Evolutionary conservation across 2,888 invertebrate species (phyloP).

Genomic region (Lasioglossum villosulum): DNA sequence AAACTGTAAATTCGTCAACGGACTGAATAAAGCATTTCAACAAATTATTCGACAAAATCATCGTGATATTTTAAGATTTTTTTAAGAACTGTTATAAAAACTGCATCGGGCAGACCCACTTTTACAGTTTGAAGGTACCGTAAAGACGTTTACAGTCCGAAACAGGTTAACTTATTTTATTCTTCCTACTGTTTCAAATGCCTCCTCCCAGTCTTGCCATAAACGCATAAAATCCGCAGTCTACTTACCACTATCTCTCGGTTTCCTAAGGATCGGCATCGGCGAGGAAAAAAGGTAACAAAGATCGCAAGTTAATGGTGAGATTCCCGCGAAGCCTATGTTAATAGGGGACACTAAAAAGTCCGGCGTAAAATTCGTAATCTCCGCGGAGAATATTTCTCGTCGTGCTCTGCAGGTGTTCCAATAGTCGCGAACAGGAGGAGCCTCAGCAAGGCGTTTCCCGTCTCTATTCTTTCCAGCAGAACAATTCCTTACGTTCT

Average conservation of each 20-base stretch:
- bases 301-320: not conserved
- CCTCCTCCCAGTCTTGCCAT: not conserved
- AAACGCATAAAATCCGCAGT: not conserved
- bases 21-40: not conserved
- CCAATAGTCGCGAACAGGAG: not conserved
- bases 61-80: not conserved
- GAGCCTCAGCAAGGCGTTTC: not conserved
- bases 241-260: not conserved
- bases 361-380: not conserved
- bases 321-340: not conserved
- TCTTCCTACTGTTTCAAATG: not conserved
- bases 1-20: no score
- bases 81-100: not conserved
- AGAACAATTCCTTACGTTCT: conserved; percentile 8
- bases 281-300: not conserved
- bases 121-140: not conserved
- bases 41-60: not conserved
- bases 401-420: not conserved
- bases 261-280: not conserved
- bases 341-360: not conserved
- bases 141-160: not conserved
- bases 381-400: not conserved
- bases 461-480: not conserved
- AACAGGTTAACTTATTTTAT: not conserved
- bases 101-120: not conserved